These are phyloP conservation scores for Ficedula albicollis DNA, from an alignment of 2,797 vertebrate species.

Conservation along the genomic window DNA sequence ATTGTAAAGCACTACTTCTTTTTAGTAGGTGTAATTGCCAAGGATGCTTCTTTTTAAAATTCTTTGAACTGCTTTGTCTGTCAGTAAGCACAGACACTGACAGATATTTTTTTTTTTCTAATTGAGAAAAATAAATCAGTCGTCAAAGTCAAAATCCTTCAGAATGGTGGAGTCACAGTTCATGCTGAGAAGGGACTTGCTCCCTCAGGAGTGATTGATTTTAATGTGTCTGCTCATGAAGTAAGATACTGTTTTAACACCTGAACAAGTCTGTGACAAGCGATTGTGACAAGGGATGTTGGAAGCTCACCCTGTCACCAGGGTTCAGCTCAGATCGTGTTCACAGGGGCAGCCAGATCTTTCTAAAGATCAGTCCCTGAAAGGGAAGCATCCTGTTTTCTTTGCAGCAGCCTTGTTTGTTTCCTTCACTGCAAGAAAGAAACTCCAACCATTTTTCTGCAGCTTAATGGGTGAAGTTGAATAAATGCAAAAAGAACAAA, in stretches of 20 bases:
- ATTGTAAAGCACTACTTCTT: slow-evolving; percentile 43
- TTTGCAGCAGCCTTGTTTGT: not conserved
- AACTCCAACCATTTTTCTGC: not conserved
- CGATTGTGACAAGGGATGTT: not conserved
- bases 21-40: slow-evolving; percentile 47
- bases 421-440: not conserved
- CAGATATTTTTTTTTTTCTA: not conserved
- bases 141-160: slow-evolving; percentile 27
- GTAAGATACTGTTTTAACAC: slow-evolving; percentile 10
- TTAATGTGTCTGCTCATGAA: not conserved
- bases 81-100: not conserved
- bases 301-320: not conserved
- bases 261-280: not conserved
- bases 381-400: not conserved
- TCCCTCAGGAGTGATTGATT: not conserved
- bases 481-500: slow-evolving; percentile 12
- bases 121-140: slow-evolving; percentile 38
- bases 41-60: slow-evolving; percentile 32
- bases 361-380: not conserved
- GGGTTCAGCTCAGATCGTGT: not conserved
- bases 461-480: not conserved
- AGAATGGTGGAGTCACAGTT: not conserved
- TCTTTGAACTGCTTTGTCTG: slow-evolving; percentile 21
- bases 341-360: not conserved
- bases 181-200: not conserved